Percentiles rank a stretch among this genome's conserved stretches.
phyloP scores from a whole-genome alignment of 2,113 vertebrate species.

The Rattus norvegicus region DNA sequence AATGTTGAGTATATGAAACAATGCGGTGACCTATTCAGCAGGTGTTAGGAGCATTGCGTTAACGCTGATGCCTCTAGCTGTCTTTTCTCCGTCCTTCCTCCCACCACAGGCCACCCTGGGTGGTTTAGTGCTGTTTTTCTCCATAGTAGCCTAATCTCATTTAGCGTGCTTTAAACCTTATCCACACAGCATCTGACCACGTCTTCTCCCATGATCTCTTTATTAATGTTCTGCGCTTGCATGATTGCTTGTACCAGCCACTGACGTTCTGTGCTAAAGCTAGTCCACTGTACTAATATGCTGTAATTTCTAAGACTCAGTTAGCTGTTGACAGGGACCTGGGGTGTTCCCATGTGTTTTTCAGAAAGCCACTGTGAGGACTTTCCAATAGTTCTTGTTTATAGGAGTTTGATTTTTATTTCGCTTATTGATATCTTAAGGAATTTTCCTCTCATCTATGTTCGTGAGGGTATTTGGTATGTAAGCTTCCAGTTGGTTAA shows the following conservation, averaged over 20 bases:
- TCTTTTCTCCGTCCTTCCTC: not conserved
- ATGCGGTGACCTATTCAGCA: not conserved
- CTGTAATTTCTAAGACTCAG: not conserved
- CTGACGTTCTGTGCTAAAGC: not conserved
- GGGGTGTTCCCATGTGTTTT: constrained; percentile 5
- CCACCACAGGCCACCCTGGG: not conserved
- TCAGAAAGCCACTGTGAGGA: not conserved
- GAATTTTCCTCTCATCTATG: not conserved
- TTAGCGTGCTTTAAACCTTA: constrained; percentile 17
- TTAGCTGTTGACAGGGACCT: not conserved
- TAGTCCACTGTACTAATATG: not conserved
- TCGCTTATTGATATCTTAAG: not conserved
- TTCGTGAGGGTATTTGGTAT: not conserved
- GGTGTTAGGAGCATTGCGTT: not conserved
- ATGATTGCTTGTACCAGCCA: not conserved
- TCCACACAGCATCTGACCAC: not conserved
- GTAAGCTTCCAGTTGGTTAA: constrained; percentile 10
- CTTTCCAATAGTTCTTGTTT: not conserved
- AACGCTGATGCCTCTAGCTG: not conserved
- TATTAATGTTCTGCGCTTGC: not conserved
- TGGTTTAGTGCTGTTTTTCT: constrained; percentile 6
- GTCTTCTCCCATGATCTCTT: not conserved
- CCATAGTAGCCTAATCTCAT: not conserved
- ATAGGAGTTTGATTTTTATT: constrained; percentile 11
- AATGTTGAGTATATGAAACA: not conserved